Conservation (phyloP, 2,113 vertebrate species). For the Elachura formosa region DNA sequence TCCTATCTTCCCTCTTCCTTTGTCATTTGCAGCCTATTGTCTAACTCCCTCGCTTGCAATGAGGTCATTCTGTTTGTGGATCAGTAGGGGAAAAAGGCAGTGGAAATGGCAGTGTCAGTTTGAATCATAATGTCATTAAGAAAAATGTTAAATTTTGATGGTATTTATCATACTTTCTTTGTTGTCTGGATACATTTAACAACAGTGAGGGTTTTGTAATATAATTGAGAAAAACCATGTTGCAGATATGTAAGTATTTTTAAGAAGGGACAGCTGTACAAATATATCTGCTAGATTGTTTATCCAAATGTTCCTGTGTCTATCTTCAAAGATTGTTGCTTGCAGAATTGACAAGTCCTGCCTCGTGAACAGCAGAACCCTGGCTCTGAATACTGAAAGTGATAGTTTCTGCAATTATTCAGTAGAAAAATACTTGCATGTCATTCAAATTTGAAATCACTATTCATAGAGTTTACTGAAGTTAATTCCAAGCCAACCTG, state of each 20-base stretch:
- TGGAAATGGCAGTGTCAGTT: not conserved
- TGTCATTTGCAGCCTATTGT: not conserved
- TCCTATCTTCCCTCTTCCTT: not conserved
- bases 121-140: conserved; percentile 13
- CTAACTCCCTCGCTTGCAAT: not conserved
- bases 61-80: not conserved
- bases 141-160: not conserved
- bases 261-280: conserved; percentile 3
- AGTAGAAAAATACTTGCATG: not conserved
- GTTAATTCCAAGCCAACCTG: not conserved
- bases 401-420: not conserved
- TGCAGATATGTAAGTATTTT: not conserved
- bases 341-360: conserved; percentile 2
- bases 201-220: not conserved
- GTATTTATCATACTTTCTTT: not conserved
- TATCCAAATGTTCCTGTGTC: conserved; percentile 16
- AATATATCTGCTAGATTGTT: conserved; percentile 3
- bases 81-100: not conserved
- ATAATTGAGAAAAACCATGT: not conserved
- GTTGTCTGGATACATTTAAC: not conserved
- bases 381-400: not conserved
- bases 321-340: not conserved
- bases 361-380: not conserved
- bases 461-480: not conserved
- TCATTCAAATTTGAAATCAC: not conserved